phyloP scores from a whole-genome alignment of 1,140 invertebrate species.

The Lamellibrachia luymesi region DNA sequence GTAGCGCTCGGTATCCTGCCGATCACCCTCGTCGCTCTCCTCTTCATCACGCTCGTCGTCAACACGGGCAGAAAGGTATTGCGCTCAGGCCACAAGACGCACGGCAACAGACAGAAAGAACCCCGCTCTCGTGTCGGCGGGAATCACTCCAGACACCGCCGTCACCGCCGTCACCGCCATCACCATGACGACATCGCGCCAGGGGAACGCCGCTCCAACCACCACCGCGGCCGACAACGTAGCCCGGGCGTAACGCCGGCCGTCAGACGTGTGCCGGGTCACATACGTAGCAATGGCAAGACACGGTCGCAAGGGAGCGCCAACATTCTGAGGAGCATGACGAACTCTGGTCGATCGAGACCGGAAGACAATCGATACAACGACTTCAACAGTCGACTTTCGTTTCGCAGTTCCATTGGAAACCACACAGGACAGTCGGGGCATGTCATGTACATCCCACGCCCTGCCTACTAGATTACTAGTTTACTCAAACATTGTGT shows the following conservation, averaged over 20 bases:
- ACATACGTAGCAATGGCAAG: neutral
- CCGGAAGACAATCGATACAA: neutral
- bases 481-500: no score
- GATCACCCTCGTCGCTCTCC: neutral
- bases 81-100: neutral
- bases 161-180: no score
- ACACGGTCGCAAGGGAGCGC: neutral
- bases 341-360: neutral
- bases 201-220: neutral
- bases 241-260: no score
- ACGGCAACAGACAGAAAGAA: neutral
- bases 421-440: neutral
- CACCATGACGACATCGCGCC: neutral
- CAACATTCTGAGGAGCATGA: neutral
- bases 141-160: neutral
- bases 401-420: neutral
- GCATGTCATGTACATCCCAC: neutral
- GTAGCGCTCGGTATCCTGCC: neutral
- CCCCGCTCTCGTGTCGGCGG: neutral
- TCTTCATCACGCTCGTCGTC: neutral
- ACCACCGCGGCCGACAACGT: neutral
- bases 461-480: neutral
- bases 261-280: neutral
- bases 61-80: neutral
- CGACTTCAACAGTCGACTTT: neutral